These are phyloP conservation scores for Podargus strigoides DNA, from an alignment of 2,797 vertebrate genomes.

Conservation along the genomic window DNA sequence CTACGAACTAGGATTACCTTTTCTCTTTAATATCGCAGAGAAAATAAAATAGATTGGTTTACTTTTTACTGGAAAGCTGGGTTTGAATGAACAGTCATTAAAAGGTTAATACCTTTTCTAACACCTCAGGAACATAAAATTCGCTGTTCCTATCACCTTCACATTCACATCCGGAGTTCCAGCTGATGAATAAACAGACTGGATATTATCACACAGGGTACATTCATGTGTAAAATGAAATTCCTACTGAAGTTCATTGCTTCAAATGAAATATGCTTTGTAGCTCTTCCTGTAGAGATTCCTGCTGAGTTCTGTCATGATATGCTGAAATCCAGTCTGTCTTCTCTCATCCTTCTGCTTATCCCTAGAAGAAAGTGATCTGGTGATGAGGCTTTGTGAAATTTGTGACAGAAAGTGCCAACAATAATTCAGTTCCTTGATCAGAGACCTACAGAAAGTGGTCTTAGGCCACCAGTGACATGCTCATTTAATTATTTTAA, in stretches of 20 bases:
- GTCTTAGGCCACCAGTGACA: background rate
- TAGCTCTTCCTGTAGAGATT: constrained; percentile 27
- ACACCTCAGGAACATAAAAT: constrained; percentile 12
- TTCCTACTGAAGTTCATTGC: constrained; percentile 63
- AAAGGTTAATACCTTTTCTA: constrained; percentile 48
- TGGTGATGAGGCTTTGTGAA: constrained; percentile 11
- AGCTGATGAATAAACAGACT: constrained; percentile 66
- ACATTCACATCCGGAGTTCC: constrained; percentile 25
- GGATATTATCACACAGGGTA: constrained; percentile 57
- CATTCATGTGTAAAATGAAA: constrained; percentile 58
- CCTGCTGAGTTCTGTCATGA: constrained; percentile 63
- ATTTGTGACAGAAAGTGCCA: constrained; percentile 31
- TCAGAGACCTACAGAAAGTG: background rate
- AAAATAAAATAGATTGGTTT: constrained; percentile 8
- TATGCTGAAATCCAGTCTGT: constrained; percentile 23
- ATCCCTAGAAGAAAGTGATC: background rate
- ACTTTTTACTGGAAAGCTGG: background rate
- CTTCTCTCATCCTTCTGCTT: constrained; percentile 22
- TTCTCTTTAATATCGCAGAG: background rate
- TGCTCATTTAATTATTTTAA: background rate
- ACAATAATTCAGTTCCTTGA: background rate
- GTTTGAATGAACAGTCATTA: constrained; percentile 21
- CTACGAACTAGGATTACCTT: background rate
- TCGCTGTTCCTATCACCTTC: constrained; percentile 33
- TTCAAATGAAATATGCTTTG: constrained; percentile 55